phyloP scores from a whole-genome alignment of 1,140 invertebrate species.

The Maconellicoccus hirsutus region DNA sequence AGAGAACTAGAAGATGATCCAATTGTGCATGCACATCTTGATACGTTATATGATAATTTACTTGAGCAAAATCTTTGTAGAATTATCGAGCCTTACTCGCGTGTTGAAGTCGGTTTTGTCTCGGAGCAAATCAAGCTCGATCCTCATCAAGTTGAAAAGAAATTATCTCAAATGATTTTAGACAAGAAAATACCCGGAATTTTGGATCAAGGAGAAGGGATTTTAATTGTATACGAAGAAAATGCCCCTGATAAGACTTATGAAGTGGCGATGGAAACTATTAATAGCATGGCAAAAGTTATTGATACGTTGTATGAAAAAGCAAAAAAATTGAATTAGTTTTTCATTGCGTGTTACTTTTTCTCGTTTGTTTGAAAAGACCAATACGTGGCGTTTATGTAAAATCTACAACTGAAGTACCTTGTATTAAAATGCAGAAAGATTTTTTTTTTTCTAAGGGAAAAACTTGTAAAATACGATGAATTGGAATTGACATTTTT shows the following conservation, averaged over 20 bases:
- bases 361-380: neutral
- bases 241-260: conserved; percentile 92
- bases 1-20: conserved; percentile 89
- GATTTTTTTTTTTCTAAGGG: no score
- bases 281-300: conserved; percentile 98
- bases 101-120: conserved; percentile 71
- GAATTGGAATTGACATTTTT: no score
- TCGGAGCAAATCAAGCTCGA: conserved; percentile 78
- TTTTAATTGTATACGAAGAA: conserved; percentile 95
- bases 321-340: conserved; percentile 91
- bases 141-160: conserved; percentile 89
- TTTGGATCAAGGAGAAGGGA: conserved; percentile 93
- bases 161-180: conserved; percentile 98
- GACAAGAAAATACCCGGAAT: conserved; percentile 96
- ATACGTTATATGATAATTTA: conserved; percentile 95
- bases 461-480: no score
- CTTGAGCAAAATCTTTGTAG: conserved; percentile 97
- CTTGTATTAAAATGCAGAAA: no score
- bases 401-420: no score
- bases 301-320: conserved; percentile 97
- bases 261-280: conserved; percentile 89
- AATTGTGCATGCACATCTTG: conserved; percentile 91
- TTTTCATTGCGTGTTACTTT: neutral
- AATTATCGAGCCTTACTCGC: conserved; percentile 97
- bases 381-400: neutral